Percentiles rank a stretch among this genome's conserved stretches.
Conservation (phyloP, 2,888 invertebrate genomes). For the Harmothoe impar region DNA sequence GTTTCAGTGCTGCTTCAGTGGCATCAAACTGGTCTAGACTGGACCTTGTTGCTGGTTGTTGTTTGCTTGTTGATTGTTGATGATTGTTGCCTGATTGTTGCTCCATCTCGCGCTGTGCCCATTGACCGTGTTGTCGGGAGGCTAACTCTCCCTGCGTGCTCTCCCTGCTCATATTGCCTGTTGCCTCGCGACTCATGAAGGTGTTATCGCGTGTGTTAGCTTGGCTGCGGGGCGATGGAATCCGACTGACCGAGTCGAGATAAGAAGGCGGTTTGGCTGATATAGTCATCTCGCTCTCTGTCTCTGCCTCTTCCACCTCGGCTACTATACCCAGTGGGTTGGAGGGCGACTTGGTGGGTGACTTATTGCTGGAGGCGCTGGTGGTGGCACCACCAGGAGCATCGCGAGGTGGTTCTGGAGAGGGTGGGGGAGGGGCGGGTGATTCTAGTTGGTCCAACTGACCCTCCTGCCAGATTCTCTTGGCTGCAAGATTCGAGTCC, state of each 20-base stretch:
- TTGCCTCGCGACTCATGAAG: background rate
- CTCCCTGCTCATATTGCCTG: background rate
- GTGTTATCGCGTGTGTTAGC: background rate
- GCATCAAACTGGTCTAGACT: slow-evolving; percentile 60
- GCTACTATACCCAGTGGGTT: slow-evolving; percentile 35
- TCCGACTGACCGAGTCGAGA: slow-evolving; percentile 62
- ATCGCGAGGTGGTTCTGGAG: slow-evolving; percentile 73
- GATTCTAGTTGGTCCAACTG: slow-evolving; percentile 69
- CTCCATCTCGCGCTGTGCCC: background rate
- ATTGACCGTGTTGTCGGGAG: background rate
- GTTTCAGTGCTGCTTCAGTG: slow-evolving; percentile 26
- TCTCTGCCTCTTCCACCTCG: slow-evolving; percentile 21
- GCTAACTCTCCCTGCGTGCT: background rate
- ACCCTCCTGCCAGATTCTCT: slow-evolving; percentile 61
- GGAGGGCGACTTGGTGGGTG: background rate
- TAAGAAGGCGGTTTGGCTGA: slow-evolving; percentile 62
- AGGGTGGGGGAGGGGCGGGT: slow-evolving; percentile 80
- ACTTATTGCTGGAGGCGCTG: background rate
- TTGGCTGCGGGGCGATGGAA: slow-evolving; percentile 48
- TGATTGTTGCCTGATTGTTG: background rate
- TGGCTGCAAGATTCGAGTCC: background rate
- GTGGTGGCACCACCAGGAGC: background rate
- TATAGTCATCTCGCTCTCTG: slow-evolving; percentile 59
- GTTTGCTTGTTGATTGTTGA: no score
- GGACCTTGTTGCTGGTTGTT: background rate